Base-by-base conservation (phyloP, 1,140 invertebrate genomes). In the Heliconius congener region DNA sequence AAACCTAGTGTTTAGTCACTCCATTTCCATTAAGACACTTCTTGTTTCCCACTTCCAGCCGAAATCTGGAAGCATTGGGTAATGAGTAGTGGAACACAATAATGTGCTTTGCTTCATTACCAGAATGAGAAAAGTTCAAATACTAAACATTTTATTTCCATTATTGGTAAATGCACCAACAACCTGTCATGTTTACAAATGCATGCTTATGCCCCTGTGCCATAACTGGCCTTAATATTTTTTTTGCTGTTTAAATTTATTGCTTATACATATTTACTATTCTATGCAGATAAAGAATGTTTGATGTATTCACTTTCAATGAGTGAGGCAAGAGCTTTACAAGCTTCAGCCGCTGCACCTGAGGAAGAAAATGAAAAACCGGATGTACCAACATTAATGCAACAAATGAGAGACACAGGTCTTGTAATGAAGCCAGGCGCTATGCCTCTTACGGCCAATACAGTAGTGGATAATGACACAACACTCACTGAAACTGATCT, bases 321-420 rank as follows among this genome's bases (percentile, higher is more conserved):
- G 95, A 96, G 95, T 86, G 95, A 96, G 86, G 95, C 95, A 0
- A 95, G 95, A 71, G 95, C 95, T 73, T 83, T 95, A 27, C 94
- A 96, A 84, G 95, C 96, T 30, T 95, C 95, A 9, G 87, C 96
- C 77, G 95, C 96, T 94, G 93, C 96, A 85, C 95, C 95, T 90
- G 95, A 96, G 90, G 94, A 96, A 93, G 91, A 95, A 34, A 94
- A 95, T 82, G 95, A 95, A 84, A 94, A 94, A 80, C 92, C 95
- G 42, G 94, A 95, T 84, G 93, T 96, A 77, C 96, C 97, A 60
- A 96, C 97, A 37, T 91, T 99, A 60, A 97, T 99, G 89, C 96
- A 97, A 85, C 97, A 98, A 88, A 98, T 99, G 98, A 96, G 97
- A 87, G 98, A 99, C 89, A 98, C 98, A 95, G 98, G 98, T 11